Base-by-base conservation (phyloP, 2,797 vertebrate genomes). In the Decapterus maruadsi region DNA sequence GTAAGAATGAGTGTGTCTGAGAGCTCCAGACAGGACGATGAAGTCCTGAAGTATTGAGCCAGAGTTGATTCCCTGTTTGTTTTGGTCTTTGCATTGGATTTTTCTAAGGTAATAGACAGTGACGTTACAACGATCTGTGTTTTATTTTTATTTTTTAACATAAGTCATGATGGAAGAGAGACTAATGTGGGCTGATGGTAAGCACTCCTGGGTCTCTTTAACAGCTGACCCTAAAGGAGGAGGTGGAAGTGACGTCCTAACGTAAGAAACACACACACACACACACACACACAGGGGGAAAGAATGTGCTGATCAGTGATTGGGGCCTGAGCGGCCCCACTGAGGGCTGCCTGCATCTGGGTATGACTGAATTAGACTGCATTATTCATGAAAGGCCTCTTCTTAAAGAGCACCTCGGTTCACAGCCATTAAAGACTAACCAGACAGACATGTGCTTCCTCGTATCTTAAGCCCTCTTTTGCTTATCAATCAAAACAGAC, bases 371-470 rank as follows among this genome's bases (percentile, higher is more conserved):
- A 85, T 75, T n/a, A 69, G 53, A 55, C 69, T 94, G 85, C 85
- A 93, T 94, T 91, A 94, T 94, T 94, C 85, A 95, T 90, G 85
- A 82, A 76, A 77, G 81, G 67, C 68, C 71, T 80, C 78, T 78
- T 75, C 75, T 85, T 81, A 80, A 89, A 81, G 82, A 89, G 78
- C 60, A 50, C 46, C 70, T 81, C 81, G 38, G 75, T 69, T 45
- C 72, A 10, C 68, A 59, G 84, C 88, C 89, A 92, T 93, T 91
- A 92, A 89, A 92, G 74, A 75, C 82, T 85, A 86, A 90, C 53
- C 56, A 81, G 54, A 68, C 72, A 36, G 46, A 58, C 72, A 66
- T 78, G 17, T 34, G 26, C 58, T 17, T 31, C 57, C 63, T 68
- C 43, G 34, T 53, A 66, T 78, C 77, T 78, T 38, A 68, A 75